Evolutionary conservation across 2,113 vertebrate genomes (phyloP).

Genomic region (Pelodiscus sinensis): DNA sequence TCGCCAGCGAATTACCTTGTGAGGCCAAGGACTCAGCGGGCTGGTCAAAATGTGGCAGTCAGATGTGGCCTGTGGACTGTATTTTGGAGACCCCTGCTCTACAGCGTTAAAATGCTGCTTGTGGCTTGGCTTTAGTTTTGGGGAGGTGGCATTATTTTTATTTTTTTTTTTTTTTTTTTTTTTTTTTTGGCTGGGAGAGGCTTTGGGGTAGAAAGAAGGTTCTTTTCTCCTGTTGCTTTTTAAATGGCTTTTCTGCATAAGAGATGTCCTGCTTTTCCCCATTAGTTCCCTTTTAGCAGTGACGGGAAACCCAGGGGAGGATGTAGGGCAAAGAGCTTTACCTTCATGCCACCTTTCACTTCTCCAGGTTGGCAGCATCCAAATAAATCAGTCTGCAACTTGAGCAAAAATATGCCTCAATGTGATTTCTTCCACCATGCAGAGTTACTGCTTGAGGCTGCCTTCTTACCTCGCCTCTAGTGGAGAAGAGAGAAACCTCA

Average conservation of each 20-base stretch:
- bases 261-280: neutral
- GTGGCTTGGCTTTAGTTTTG: neutral
- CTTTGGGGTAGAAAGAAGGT: neutral
- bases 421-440: too few species aligned
- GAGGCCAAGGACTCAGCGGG: too few species aligned
- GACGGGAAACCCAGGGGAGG: neutral
- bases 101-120: rapidly evolving
- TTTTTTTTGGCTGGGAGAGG: neutral
- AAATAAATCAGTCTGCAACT: neutral
- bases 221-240: neutral
- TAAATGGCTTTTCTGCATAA: neutral
- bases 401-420: neutral
- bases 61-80: too few species aligned
- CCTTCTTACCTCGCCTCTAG: neutral
- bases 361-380: neutral
- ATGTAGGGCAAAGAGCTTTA: neutral
- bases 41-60: too few species aligned
- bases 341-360: neutral
- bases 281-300: neutral
- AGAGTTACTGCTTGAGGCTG: neutral
- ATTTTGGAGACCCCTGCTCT: neutral
- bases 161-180: neutral
- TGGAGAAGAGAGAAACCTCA: neutral
- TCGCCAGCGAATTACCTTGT: too few species aligned
- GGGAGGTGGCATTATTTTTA: neutral